A percentile compares a stretch with the other conserved stretches of the same genome.
These are phyloP conservation scores for Ptilodon capucinus DNA, from an alignment of 2,888 invertebrate genomes.

Conservation along the genomic window DNA sequence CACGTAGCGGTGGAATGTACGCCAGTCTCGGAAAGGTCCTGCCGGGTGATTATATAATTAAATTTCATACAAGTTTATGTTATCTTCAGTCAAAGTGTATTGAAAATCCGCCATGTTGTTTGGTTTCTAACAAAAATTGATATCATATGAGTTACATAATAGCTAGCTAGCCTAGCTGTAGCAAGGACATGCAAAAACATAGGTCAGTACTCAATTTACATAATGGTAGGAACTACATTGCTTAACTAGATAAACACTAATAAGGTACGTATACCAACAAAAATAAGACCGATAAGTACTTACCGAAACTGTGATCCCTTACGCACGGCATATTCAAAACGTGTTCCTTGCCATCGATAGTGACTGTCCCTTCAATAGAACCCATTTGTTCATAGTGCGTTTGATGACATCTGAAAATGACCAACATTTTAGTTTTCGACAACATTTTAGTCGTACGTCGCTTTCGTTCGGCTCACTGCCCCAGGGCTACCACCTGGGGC, in stretches of 20 bases:
- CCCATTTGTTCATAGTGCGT: slow-evolving; percentile 91
- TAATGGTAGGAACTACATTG: background rate
- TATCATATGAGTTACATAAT: too few relatives aligned
- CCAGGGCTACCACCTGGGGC: too few relatives aligned
- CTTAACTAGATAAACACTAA: background rate
- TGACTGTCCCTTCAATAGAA: slow-evolving; percentile 77
- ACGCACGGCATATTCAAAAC: slow-evolving; percentile 82
- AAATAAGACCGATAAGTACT: slow-evolving; percentile 5
- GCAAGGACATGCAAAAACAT: too few relatives aligned
- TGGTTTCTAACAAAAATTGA: too few relatives aligned
- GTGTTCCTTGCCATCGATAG: slow-evolving; percentile 76
- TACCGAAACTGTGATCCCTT: slow-evolving; percentile 87
- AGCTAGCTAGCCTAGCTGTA: too few relatives aligned
- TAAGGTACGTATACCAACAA: background rate
- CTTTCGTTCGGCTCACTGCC: too few relatives aligned
- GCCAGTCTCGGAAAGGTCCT: slow-evolving; percentile 85
- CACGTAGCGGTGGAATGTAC: slow-evolving; percentile 85
- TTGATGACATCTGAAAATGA: slow-evolving; percentile 84
- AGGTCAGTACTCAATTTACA: background rate
- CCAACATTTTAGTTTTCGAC: background rate
- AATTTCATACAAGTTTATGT: too few relatives aligned
- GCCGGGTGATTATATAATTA: too few relatives aligned
- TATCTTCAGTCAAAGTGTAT: too few relatives aligned
- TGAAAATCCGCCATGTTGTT: too few relatives aligned
- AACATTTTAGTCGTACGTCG: too few relatives aligned